Evolutionary conservation across 2,113 vertebrate genomes (phyloP).

Genomic region (Calidris pygmaea): DNA sequence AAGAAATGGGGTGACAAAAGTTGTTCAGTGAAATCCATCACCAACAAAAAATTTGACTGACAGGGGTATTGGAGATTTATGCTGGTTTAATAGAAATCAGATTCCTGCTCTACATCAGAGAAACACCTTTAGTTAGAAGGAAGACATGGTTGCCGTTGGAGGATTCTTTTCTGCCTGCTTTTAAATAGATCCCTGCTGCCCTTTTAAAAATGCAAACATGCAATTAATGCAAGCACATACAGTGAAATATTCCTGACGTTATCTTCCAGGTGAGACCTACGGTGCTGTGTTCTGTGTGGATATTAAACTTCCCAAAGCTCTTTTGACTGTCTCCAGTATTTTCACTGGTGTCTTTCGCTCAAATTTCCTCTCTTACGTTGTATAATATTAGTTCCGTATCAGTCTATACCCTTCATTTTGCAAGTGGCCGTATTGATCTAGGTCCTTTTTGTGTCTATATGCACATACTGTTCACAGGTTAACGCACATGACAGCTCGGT

Average conservation of each 20-base stretch:
- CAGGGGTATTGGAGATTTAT: not conserved
- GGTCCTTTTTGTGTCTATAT: not conserved
- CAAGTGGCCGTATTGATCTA: not conserved
- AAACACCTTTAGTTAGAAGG: not conserved
- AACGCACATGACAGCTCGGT: not conserved
- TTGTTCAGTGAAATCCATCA: slow-evolving; percentile 4
- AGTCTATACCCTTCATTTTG: not conserved
- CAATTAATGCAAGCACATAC: slow-evolving; percentile 29
- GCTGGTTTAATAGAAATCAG: slow-evolving; percentile 22
- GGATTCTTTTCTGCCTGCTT: slow-evolving; percentile 19
- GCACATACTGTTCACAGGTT: not conserved
- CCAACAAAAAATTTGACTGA: slow-evolving; percentile 11
- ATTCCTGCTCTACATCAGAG: slow-evolving; percentile 2
- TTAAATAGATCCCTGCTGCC: not conserved
- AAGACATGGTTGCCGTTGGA: not conserved
- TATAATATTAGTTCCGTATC: not conserved
- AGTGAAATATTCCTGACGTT: slow-evolving; percentile 1
- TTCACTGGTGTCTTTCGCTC: not conserved
- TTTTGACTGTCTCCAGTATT: not conserved
- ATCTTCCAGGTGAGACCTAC: not conserved
- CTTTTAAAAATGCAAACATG: slow-evolving; percentile 12
- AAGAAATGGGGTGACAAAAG: not conserved
- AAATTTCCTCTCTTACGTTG: not conserved
- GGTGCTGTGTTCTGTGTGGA: not conserved
- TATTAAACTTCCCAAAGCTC: slow-evolving; percentile 1